These are phyloP conservation scores for Rattus norvegicus DNA, from an alignment of 2,113 vertebrate species.

Conservation along the genomic window DNA sequence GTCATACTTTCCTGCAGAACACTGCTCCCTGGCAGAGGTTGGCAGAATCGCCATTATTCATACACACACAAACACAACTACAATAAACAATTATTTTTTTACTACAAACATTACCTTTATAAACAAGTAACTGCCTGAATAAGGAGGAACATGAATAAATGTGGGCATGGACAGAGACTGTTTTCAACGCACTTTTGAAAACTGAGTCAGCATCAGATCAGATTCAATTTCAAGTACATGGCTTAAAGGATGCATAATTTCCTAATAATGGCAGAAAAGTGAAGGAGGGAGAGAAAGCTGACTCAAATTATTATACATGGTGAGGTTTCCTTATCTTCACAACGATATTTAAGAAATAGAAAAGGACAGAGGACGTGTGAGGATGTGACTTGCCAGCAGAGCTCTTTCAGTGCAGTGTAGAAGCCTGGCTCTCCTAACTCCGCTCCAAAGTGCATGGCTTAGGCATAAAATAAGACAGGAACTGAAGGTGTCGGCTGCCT, in stretches of 20 bases:
- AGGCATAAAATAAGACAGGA: background rate
- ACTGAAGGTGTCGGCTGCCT: background rate
- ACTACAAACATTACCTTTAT: background rate
- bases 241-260: conserved; percentile 1
- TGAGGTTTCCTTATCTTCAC: background rate
- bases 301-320: background rate
- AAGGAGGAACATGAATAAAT: background rate
- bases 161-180: background rate
- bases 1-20: background rate
- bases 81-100: background rate
- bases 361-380: background rate
- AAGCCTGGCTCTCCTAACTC: background rate
- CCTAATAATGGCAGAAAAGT: conserved; percentile 15
- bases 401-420: background rate
- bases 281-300: conserved; percentile 6
- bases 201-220: background rate
- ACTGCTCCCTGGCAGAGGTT: background rate
- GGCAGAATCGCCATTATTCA: background rate
- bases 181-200: conserved; percentile 37
- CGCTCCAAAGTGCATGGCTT: background rate
- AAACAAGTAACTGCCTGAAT: background rate
- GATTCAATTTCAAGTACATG: conserved; percentile 18
- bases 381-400: too few species aligned
- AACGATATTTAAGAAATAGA: background rate
- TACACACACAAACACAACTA: background rate